Evolutionary conservation across 2,113 vertebrate species (phyloP), one percentile per base, ranked within the genome.

Genomic region (Tupaia tana): DNA sequence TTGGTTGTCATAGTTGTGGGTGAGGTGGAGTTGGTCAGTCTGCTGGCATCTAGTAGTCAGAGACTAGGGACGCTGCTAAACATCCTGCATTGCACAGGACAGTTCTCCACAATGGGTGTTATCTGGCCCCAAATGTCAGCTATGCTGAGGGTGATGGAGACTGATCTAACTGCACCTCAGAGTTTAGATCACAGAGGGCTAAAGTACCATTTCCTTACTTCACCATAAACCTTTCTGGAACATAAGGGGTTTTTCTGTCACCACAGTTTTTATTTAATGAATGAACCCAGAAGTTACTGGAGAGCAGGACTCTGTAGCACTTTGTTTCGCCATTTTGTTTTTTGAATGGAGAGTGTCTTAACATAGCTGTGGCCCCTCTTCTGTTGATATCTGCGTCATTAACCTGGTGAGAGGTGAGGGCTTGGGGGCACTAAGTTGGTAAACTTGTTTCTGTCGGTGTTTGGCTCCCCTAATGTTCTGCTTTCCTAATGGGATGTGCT

Each of bases 241-340:
- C 43, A 22, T 43, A 69, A 84, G 71, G 31, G 20, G 73, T 96
- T 73, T 64, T 81, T 92, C 66, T 70, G 54, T 70, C 73, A 78
- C 74, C 73, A 78, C 43, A 78, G 86, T 63, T 82, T 93, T 79
- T n/a, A n/a, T 84, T 92, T 80, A 75, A 67, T 88, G 85, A 89
- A 78, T 84, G 94, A 90, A 82, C 73, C 27, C 58, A 70, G 87
- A 89, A 75, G 59, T 89, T 11, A 24, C 10, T 54, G 31, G 61
- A 80, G 64, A 93, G 24, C 81, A 74, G 81, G 63, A 27, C 61
- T 87, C 70, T 95, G 70, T 69, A 84, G 31, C 25, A 61, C 16
- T 3, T 15, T 64, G 77, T 54, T n/a, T 94, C 64, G 54, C 79
- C 59, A 34, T 96, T 86, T 90, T 66, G 58, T 78, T 81, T 82